These are phyloP conservation scores for Myripristis jacobus DNA, from an alignment of 2,797 vertebrate species.

Conservation along the genomic window DNA sequence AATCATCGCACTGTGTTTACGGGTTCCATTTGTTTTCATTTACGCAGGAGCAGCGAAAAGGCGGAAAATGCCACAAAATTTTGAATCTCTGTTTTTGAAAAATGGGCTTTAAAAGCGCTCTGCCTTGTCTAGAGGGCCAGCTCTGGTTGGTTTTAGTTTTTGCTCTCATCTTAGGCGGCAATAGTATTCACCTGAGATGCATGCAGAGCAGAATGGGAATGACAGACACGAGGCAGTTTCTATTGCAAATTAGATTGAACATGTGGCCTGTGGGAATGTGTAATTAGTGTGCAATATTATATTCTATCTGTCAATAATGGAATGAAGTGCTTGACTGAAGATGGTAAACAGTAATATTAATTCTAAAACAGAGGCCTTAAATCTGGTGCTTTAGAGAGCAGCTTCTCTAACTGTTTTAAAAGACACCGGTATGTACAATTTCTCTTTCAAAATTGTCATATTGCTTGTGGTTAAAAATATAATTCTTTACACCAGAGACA, in stretches of 20 bases:
- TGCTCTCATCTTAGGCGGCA: neutral
- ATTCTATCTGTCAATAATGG: conserved; percentile 21
- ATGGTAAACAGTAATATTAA: neutral
- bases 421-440: conserved; percentile 8
- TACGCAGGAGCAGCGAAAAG: neutral
- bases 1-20: conserved; percentile 43
- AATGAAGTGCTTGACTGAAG: conserved; percentile 3
- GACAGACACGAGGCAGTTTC: conserved; percentile 23
- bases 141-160: conserved; percentile 11
- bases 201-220: conserved; percentile 21
- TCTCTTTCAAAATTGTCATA: conserved; percentile 14
- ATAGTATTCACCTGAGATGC: conserved; percentile 2
- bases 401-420: neutral
- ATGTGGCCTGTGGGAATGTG: conserved; percentile 7
- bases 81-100: neutral
- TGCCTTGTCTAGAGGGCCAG: neutral
- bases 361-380: conserved; percentile 14
- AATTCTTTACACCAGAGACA: conserved; percentile 25
- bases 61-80: neutral
- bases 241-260: conserved; percentile 15
- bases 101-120: neutral
- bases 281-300: conserved; percentile 29
- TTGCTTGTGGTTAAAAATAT: conserved; percentile 28
- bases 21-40: conserved; percentile 7
- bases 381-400: conserved; percentile 1